A percentile compares a stretch with the other conserved stretches of the same genome.
Conservation (phyloP, 2,113 vertebrate species). For the Sturnira hondurensis region DNA sequence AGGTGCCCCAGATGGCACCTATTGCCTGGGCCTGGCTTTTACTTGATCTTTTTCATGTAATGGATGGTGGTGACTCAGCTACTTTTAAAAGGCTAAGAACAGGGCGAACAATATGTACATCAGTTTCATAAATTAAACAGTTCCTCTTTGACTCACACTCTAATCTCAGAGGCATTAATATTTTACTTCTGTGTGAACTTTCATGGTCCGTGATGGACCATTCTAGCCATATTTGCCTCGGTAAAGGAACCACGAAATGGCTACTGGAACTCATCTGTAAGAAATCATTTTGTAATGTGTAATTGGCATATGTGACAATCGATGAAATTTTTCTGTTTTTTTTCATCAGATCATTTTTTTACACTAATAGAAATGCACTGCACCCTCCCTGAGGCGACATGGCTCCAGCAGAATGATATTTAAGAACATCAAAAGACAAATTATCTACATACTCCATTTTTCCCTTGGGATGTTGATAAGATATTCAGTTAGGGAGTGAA, state of each 20-base stretch:
- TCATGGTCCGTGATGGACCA: constrained; percentile 52
- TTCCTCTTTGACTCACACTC: constrained; percentile 44
- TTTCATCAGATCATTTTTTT: constrained; percentile 20
- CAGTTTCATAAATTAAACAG: constrained; percentile 54
- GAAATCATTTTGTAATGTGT: constrained; percentile 19
- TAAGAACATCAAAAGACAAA: constrained; percentile 23
- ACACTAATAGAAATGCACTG: not conserved
- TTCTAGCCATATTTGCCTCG: not conserved
- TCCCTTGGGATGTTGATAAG: not conserved
- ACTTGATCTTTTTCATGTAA: not conserved
- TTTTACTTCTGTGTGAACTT: constrained; percentile 62
- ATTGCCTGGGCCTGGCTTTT: not conserved
- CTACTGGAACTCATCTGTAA: constrained; percentile 33
- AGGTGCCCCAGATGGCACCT: not conserved
- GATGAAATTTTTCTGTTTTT: constrained; percentile 46
- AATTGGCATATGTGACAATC: not conserved
- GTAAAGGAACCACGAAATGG: not conserved
- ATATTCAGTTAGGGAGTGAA: constrained; percentile 37
- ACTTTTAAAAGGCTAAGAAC: constrained; percentile 47
- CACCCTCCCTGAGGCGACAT: not conserved
- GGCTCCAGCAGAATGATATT: not conserved
- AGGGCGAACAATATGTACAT: constrained; percentile 50
- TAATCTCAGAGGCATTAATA: constrained; percentile 63
- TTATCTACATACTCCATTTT: constrained; percentile 1
- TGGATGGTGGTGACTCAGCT: constrained; percentile 35